Percentiles rank a stretch among this genome's conserved stretches.
Evolutionary conservation across 1,140 invertebrate genomes (phyloP).

Genomic region (Cheumatopsyche charites): DNA sequence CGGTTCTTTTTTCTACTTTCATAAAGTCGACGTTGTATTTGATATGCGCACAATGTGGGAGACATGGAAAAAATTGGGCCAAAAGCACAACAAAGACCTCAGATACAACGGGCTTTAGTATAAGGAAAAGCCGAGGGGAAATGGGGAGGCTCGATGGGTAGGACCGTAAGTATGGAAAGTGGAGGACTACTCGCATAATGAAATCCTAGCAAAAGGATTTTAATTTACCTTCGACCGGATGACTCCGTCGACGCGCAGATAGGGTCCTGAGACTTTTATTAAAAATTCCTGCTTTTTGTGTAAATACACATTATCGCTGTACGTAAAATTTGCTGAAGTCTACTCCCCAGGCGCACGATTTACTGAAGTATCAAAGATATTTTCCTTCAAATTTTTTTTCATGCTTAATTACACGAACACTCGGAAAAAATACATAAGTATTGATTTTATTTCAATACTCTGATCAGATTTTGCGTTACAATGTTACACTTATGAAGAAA

Average conservation of each 20-base stretch:
- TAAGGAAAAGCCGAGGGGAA: neutral
- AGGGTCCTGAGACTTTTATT: constrained; percentile 9
- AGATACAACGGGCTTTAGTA: neutral
- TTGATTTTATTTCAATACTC: no score
- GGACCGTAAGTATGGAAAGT: neutral
- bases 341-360: no score
- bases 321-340: no score
- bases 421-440: no score
- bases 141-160: neutral
- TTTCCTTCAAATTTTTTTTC: no score
- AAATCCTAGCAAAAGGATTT: constrained; percentile 26
- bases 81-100: constrained; percentile 17
- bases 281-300: constrained; percentile 14
- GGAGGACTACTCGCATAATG: constrained; percentile 21
- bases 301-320: neutral
- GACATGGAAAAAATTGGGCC: constrained; percentile 14
- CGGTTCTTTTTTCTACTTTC: constrained; percentile 12
- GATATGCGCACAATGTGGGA: constrained; percentile 25
- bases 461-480: no score
- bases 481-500: no score
- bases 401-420: no score
- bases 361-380: no score
- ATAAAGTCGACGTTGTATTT: constrained; percentile 27
- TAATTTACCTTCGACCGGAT: constrained; percentile 23
- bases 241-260: neutral